Evolutionary conservation across 2,797 vertebrate species (phyloP).

Genomic region (Pantherophis vulpinus): DNA sequence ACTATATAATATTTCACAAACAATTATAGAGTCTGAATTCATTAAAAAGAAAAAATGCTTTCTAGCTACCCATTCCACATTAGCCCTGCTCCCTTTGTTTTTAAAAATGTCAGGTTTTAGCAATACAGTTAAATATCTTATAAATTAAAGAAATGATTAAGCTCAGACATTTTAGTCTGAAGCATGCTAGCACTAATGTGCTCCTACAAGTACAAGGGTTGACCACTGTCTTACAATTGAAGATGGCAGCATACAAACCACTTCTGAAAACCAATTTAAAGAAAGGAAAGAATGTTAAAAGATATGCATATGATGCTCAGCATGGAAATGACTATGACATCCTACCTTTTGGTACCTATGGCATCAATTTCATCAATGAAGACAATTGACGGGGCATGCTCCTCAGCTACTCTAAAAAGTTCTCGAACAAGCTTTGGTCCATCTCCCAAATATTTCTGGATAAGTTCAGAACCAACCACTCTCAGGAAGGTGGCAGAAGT

Average conservation of each 20-base stretch:
- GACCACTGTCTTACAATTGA: not conserved
- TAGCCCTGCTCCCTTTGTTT: not conserved
- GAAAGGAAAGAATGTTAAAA: not conserved
- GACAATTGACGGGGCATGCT: constrained; percentile 92
- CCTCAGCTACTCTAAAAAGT: constrained; percentile 92
- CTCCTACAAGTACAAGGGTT: not conserved
- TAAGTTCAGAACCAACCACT: constrained; percentile 94
- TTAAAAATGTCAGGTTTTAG: not conserved
- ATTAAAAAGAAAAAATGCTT: not conserved
- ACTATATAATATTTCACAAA: not conserved
- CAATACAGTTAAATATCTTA: not conserved
- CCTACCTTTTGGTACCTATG: constrained; percentile 93
- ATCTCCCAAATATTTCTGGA: constrained; percentile 95
- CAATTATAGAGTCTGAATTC: not conserved
- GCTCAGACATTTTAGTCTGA: not conserved
- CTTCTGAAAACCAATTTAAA: not conserved
- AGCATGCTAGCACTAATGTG: not conserved
- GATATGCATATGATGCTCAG: rapidly evolving
- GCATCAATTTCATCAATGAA: constrained; percentile 97
- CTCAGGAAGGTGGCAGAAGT: constrained; percentile 94
- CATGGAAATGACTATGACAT: rapidly evolving
- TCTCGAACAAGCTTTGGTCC: constrained; percentile 94
- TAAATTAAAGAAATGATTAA: not conserved
- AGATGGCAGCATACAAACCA: not conserved
- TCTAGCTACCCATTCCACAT: not conserved